Conservation (phyloP, 2,888 invertebrate species). For the Drosophila ustulata region DNA sequence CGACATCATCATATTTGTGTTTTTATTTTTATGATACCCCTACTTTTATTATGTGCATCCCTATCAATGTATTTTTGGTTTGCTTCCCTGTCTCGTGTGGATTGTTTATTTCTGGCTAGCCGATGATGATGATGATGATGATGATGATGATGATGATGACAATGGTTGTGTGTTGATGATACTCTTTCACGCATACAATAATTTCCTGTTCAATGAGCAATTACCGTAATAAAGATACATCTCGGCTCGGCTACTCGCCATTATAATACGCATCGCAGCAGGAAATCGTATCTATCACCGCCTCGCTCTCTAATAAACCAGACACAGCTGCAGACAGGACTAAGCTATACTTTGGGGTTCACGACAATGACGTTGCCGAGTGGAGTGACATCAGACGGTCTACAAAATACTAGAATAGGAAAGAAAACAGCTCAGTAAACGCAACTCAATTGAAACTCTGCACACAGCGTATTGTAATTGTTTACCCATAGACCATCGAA, state of each 20-base stretch:
- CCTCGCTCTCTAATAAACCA: constrained; percentile 27
- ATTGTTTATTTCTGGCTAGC: constrained; percentile 7
- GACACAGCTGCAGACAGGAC: background rate
- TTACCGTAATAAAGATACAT: constrained; percentile 74
- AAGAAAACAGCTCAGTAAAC: background rate
- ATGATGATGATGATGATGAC: background rate
- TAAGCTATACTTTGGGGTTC: background rate
- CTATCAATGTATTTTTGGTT: too few relatives aligned
- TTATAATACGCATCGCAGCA: constrained; percentile 39
- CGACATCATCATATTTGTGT: constrained; percentile 16
- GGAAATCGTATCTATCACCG: constrained; percentile 21
- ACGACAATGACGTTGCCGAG: constrained; percentile 15
- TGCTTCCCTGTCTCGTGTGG: background rate
- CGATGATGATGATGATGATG: constrained; percentile 6
- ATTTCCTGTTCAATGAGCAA: constrained; percentile 81
- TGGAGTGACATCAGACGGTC: constrained; percentile 34
- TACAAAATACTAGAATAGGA: constrained; percentile 4
- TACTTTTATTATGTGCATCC: constrained; percentile 8
- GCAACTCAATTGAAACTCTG: constrained; percentile 36
- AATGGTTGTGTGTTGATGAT: too few relatives aligned
- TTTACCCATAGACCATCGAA: constrained; percentile 6
- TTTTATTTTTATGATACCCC: constrained; percentile 21
- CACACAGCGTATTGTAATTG: constrained; percentile 32
- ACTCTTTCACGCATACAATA: constrained; percentile 69
- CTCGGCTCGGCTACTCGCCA: constrained; percentile 64